phyloP scores from a whole-genome alignment of 2,113 vertebrate species.

The Stegostoma tigrinum region DNA sequence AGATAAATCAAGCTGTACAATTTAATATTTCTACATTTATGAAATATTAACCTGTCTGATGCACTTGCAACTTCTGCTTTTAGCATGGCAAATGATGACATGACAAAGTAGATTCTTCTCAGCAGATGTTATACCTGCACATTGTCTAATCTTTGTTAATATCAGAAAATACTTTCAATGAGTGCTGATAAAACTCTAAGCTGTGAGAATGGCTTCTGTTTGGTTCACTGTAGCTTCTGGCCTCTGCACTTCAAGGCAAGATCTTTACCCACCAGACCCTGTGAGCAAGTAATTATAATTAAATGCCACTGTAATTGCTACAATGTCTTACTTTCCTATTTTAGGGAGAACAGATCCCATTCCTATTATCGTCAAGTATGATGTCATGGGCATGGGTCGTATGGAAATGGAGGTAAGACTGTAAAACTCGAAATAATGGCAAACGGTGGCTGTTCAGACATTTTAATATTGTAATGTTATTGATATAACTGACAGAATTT shows the following conservation, averaged over 20 bases:
- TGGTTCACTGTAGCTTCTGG: constrained; percentile 99
- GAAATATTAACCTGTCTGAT: neutral
- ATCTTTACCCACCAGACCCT: constrained; percentile 97
- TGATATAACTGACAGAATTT: neutral
- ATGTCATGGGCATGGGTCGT: constrained; percentile 99
- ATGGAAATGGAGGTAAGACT: constrained; percentile 95
- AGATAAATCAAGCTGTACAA: constrained; percentile 16
- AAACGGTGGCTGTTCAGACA: neutral
- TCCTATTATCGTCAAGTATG: constrained; percentile 95
- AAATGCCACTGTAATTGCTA: constrained; percentile 42
- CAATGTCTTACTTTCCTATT: constrained; percentile 63
- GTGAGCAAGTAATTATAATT: constrained; percentile 69
- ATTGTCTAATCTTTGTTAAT: neutral
- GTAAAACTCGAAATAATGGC: no score
- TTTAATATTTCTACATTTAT: neutral
- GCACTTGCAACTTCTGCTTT: neutral
- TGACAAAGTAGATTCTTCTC: neutral
- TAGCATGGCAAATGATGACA: neutral
- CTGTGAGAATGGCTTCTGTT: constrained; percentile 99
- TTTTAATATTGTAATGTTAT: neutral
- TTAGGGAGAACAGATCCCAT: constrained; percentile 95
- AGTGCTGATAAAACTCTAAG: constrained; percentile 58
- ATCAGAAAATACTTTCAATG: neutral
- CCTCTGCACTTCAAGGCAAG: constrained; percentile 99
- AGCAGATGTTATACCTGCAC: neutral